Evolutionary conservation across 2,888 invertebrate species (phyloP), one percentile per base, ranked within the genome.

Genomic region (Protonemura montana): DNA sequence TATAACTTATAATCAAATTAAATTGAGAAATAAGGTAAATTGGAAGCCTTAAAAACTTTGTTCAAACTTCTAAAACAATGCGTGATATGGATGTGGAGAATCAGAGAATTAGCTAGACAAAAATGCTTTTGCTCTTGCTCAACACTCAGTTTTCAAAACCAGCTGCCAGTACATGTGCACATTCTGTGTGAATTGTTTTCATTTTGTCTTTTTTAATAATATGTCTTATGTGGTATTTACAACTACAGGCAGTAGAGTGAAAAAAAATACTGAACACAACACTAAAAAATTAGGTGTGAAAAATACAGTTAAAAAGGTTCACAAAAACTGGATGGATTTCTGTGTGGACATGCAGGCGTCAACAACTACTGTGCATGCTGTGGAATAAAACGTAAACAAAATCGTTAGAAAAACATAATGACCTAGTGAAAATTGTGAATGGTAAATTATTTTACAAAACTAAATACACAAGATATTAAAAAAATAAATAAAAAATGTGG

Each of bases 231-330:
- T 6, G 35, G 35, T 35, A 10, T 35, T n/a, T 35, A 35, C 35
- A 84, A 82, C 80, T 78, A 42, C 76, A 82, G 87, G 83, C 29
- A 41, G 10, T 77, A 82, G 85, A 82, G 27, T 83, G 82, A 81
- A 86, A 85, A 86, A 81, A 86, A 85, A 86, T 28, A 29, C 42
- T 84, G 77, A 86, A 85, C 85, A 85, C 42, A 85, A 88, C 88
- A 88, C 87, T 87, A 87, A 88, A 88, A 87, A 86, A 87, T 86
- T 88, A 87, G 82, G 88, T 88, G 89, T 88, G 87, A 88, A 89
- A 87, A 81, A 81, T 80, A 80, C 28, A 27, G 16, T 25, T 81
- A 13, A 35, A 21, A 81, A n/a, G 27, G 81, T 81, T 28, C 21
- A 59, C 3, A 59, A 59, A 59, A 59, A 59, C 59, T 21, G 59